Evolutionary conservation across 2,888 invertebrate species (phyloP).

Genomic region (Dorcus hopei): DNA sequence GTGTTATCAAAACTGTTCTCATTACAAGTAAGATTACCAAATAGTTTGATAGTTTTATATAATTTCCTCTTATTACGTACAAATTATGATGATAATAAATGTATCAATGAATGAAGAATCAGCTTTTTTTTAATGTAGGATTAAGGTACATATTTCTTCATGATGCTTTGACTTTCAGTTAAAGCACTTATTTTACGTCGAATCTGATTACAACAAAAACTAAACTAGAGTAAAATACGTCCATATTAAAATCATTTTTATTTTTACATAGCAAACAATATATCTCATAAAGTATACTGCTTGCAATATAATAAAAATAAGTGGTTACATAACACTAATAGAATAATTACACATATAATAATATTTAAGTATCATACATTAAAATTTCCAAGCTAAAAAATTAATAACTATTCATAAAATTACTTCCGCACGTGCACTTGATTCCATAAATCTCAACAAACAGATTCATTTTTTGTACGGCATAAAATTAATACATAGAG

Average conservation of each 20-base stretch:
- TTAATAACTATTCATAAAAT: conserved; percentile 6
- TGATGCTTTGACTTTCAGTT: no score
- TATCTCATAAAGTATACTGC: not conserved
- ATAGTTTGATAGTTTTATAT: no score
- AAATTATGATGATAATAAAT: no score
- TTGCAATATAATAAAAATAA: not conserved
- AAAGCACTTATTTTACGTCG: no score
- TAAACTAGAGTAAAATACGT: not conserved
- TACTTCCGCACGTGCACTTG: conserved; percentile 12
- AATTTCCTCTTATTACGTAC: no score
- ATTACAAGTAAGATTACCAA: no score
- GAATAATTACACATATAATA: conserved; percentile 3
- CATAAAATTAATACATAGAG: not conserved
- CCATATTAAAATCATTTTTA: not conserved
- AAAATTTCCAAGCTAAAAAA: conserved; percentile 5
- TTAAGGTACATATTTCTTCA: no score
- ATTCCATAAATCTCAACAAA: conserved; percentile 16
- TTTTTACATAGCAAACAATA: not conserved
- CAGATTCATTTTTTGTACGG: not conserved
- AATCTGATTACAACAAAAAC: no score
- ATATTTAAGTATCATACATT: conserved; percentile 5
- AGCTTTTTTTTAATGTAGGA: no score
- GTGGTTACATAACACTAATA: conserved; percentile 3
- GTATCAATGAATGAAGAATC: no score
- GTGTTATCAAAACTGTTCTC: no score